Evolutionary conservation across 53 echinoderm and acorn worm genomes (phyloP), one percentile per base, ranked within the genome.

Genomic region (Patiria pectinifera): DNA sequence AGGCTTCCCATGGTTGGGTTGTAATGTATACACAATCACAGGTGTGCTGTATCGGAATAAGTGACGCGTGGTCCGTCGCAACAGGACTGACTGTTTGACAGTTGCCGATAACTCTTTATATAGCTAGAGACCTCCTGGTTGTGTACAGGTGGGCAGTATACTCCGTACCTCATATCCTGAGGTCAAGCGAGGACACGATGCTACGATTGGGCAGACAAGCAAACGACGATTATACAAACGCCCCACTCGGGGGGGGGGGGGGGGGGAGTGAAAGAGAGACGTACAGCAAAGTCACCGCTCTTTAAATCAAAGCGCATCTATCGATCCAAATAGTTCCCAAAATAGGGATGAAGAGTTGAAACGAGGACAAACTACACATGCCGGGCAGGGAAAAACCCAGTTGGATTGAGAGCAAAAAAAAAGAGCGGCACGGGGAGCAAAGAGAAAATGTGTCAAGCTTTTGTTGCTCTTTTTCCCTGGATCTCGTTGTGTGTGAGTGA

Each of bases 181-280:
- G 89, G 89, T 89, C 89, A 89, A 89, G 59, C 78, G 78, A 89
- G 89, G 89, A 89, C 89, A 89, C 78, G 78, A 79, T 78, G 89
- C 89, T 75, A 76, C 48, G 48, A 72, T 48, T 87, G 58, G 87
- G 87, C 76, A 87, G 75, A 74, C 75, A 11, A 14, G 16, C 46
- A 14, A 14, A 35, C 24, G 76, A 85, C 18, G 45, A 62, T 45
- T 45, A 71, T 75, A 81, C 49, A 81, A 47, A 85, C 45, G 63
- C 63, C 85, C 62, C 85, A 66, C 62, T 84, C 84, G 22, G 82
- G 58, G 58, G 5, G 53, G 8, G 53, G 6, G 53, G 53, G 6
- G 49, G 49, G 6, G 49, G 6, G 6, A 49, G 8, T 5, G 8
- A 53, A 53, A 53, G 8, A 66, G 15, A 85, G n/a, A 62, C 89